Percentiles rank a stretch among this genome's conserved stretches.
phyloP scores from a whole-genome alignment of 2,113 vertebrate genomes.

The Rhodinocichla rosea region DNA sequence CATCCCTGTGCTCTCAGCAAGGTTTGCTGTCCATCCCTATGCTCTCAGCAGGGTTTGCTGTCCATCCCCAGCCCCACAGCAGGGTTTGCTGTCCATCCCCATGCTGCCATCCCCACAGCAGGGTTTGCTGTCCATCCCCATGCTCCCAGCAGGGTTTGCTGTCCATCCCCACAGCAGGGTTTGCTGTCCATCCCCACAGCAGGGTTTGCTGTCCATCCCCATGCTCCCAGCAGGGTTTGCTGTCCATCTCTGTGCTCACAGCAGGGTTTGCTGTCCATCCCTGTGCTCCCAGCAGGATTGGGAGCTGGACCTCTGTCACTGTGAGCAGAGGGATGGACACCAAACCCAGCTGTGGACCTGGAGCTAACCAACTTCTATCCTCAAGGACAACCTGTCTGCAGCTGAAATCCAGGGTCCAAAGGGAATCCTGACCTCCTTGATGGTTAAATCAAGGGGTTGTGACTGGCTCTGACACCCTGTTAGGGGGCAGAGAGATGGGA shows the following conservation, averaged over 20 bases:
- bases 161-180: neutral
- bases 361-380: neutral
- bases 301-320: neutral
- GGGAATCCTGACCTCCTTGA: neutral
- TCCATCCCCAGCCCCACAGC: neutral
- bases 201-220: neutral
- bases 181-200: neutral
- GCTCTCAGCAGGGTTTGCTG: no score
- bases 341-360: neutral
- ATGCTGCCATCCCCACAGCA: neutral
- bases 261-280: neutral
- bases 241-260: neutral
- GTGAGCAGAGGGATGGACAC: rapidly evolving
- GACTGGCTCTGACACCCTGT: neutral
- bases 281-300: neutral
- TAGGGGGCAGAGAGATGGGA: neutral
- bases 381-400: neutral
- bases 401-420: neutral
- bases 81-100: neutral
- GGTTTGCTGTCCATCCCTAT: neutral
- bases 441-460: neutral
- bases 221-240: neutral
- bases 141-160: no score
- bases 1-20: neutral
- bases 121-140: neutral